phyloP scores from a whole-genome alignment of 2,797 vertebrate genomes.

The Apodemus agrarius region DNA sequence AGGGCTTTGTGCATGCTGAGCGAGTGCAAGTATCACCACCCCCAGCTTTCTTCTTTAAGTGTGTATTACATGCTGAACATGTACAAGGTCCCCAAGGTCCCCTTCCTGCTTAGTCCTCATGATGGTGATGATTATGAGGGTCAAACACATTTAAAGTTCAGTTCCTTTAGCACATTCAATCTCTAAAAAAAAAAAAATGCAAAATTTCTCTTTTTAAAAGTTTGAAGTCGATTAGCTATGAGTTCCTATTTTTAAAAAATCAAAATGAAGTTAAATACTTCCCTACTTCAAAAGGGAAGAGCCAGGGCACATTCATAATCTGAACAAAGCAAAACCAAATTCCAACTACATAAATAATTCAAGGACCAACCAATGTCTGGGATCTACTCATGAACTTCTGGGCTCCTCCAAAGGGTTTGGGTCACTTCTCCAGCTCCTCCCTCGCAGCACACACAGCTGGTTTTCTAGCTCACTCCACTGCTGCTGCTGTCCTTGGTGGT shows the following conservation, averaged over 20 bases:
- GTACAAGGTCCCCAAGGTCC: neutral
- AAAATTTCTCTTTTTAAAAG: neutral
- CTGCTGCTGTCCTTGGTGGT: neutral
- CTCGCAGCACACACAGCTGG: neutral
- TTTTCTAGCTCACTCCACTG: neutral
- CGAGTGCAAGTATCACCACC: neutral
- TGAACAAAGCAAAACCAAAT: neutral
- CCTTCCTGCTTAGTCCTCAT: neutral
- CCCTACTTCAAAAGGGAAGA: neutral
- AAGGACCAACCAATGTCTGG: neutral
- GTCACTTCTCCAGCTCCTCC: neutral
- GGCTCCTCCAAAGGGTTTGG: neutral
- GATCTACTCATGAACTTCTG: neutral
- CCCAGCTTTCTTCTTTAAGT: neutral
- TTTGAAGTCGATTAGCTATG: neutral
- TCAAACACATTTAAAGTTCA: neutral
- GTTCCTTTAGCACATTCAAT: neutral
- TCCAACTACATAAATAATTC: neutral
- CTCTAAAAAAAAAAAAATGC: neutral
- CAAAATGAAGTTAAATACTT: neutral
- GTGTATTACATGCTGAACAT: neutral
- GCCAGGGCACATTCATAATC: neutral
- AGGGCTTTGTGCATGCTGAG: neutral
- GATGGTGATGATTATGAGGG: neutral
- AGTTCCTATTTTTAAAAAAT: neutral